Conservation (phyloP, 2,888 invertebrate species). For the Cephus pygmeus region DNA sequence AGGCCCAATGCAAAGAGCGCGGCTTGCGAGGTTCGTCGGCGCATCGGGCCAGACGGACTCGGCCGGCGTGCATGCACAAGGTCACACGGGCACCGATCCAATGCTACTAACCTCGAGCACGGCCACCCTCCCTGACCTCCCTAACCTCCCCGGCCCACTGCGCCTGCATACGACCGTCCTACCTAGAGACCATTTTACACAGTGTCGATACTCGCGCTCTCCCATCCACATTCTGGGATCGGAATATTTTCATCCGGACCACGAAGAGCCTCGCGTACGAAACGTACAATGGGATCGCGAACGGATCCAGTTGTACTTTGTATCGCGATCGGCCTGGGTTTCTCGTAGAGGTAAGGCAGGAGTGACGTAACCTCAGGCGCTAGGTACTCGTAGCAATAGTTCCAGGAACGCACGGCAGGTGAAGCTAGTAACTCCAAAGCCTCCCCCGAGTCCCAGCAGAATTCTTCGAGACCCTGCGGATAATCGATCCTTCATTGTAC, state of each 20-base stretch:
- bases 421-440: background rate
- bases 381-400: background rate
- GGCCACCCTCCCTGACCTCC: slow-evolving; percentile 14
- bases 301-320: background rate
- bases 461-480: background rate
- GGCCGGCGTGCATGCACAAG: slow-evolving; percentile 54
- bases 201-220: background rate
- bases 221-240: background rate
- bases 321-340: background rate
- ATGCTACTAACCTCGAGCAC: slow-evolving; percentile 54
- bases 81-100: slow-evolving; percentile 63
- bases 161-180: background rate
- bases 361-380: background rate
- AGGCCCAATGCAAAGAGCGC: slow-evolving; percentile 23
- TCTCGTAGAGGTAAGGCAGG: background rate
- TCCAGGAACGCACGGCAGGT: background rate
- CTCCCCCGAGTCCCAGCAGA: background rate
- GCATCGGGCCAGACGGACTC: slow-evolving; percentile 46
- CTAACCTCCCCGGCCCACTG: slow-evolving; percentile 18
- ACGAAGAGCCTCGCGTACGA: background rate
- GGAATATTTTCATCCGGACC: background rate
- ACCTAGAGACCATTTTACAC: background rate
- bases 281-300: background rate
- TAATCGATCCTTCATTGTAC: background rate
- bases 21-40: slow-evolving; percentile 25